Evolutionary conservation across 2,888 invertebrate genomes (phyloP).

Genomic region (Watsonalla binaria): DNA sequence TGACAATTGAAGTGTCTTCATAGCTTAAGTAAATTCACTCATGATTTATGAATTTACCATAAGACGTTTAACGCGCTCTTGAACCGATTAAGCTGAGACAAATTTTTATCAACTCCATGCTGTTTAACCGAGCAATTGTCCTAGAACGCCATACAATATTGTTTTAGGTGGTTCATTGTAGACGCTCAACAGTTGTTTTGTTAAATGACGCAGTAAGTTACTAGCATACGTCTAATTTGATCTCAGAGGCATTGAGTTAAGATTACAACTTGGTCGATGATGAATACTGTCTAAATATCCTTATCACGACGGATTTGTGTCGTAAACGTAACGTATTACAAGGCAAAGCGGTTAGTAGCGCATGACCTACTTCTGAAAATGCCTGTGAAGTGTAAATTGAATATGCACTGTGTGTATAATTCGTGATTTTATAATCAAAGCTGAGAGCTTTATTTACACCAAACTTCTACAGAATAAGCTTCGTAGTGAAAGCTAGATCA

Average conservation of each 20-base stretch:
- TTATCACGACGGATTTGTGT: not conserved
- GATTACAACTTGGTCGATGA: not conserved
- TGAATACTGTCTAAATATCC: not conserved
- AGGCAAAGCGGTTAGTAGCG: not conserved
- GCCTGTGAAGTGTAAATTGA: not conserved
- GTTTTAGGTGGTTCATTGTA: slow-evolving; percentile 4
- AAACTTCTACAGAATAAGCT: not conserved
- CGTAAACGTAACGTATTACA: not conserved
- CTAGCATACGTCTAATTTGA: not conserved
- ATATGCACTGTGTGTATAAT: too few relatives aligned
- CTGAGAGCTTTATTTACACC: not conserved
- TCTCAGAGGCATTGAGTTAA: not conserved
- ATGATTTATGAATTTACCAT: not conserved
- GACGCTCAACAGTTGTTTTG: slow-evolving; percentile 1
- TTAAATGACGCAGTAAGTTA: slow-evolving; percentile 1
- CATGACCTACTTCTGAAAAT: slow-evolving; percentile 1
- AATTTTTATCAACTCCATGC: not conserved
- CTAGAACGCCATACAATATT: not conserved
- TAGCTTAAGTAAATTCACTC: not conserved
- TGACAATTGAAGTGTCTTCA: not conserved
- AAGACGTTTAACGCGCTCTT: not conserved
- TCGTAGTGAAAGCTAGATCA: too few relatives aligned
- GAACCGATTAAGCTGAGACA: not conserved
- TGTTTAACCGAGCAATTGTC: not conserved
- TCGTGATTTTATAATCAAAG: not conserved